These are phyloP conservation scores for Cryptoprocta ferox DNA, from an alignment of 2,797 vertebrate species.

Conservation along the genomic window DNA sequence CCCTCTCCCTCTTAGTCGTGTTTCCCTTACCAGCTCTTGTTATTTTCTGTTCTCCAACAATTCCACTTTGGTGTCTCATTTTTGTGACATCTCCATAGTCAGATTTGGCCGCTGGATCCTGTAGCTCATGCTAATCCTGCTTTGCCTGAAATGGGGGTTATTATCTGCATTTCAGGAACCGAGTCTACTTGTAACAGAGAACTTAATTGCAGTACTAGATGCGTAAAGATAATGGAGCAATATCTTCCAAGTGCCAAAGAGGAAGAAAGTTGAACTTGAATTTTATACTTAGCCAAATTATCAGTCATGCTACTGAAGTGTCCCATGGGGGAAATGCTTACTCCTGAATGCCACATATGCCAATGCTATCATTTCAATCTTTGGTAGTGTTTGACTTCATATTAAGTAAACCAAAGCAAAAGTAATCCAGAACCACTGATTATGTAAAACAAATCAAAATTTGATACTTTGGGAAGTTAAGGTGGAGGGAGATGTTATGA, in stretches of 20 bases:
- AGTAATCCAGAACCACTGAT: background rate
- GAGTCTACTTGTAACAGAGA: background rate
- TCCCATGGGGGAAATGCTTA: background rate
- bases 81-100: background rate
- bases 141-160: background rate
- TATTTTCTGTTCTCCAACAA: background rate
- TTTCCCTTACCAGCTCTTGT: background rate
- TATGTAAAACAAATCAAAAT: background rate
- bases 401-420: background rate
- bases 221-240: background rate
- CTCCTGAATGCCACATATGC: background rate
- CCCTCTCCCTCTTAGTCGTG: background rate
- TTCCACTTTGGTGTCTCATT: background rate
- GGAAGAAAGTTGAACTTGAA: slow-evolving; percentile 27
- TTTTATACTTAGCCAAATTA: background rate
- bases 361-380: background rate
- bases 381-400: background rate
- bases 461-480: background rate
- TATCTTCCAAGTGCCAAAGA: background rate
- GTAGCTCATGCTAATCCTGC: background rate
- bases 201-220: background rate
- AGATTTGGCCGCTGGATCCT: too few species aligned
- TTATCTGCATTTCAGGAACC: background rate
- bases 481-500: background rate
- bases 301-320: background rate